phyloP scores from a whole-genome alignment of 1,140 invertebrate genomes.

The Lepidostoma basale region DNA sequence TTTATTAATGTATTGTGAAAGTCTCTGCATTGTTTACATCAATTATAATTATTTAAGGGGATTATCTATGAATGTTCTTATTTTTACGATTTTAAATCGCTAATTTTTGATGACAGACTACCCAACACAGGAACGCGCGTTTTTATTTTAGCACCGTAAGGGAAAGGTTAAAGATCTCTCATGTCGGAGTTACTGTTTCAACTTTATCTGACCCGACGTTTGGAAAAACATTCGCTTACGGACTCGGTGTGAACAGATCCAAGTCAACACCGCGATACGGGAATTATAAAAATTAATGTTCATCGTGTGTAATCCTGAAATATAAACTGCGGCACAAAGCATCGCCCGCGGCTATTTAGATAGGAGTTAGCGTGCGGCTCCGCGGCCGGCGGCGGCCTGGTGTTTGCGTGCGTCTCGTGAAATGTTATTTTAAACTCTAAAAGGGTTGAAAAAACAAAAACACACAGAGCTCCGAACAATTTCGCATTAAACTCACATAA shows the following conservation, averaged over 20 bases:
- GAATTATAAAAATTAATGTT: slow-evolving; percentile 19
- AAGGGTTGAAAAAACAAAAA: background rate
- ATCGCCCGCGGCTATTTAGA: slow-evolving; percentile 1
- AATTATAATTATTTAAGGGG: too few relatives aligned
- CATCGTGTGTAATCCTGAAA: slow-evolving; percentile 4
- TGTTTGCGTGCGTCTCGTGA: background rate
- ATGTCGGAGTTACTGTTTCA: too few relatives aligned
- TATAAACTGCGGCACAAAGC: background rate
- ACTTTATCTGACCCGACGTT: background rate
- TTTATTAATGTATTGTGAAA: too few relatives aligned
- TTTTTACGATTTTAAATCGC: too few relatives aligned
- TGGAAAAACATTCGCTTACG: background rate
- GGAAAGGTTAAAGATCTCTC: too few relatives aligned
- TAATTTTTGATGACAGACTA: too few relatives aligned
- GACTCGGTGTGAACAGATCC: slow-evolving; percentile 17
- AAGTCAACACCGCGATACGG: slow-evolving; percentile 4
- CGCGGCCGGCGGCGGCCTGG: background rate
- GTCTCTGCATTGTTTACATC: too few relatives aligned
- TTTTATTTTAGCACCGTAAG: too few relatives aligned
- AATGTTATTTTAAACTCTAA: slow-evolving; percentile 13
- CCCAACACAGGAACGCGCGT: too few relatives aligned
- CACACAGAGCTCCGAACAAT: too few relatives aligned
- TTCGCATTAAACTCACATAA: too few relatives aligned
- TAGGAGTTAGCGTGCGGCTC: background rate
- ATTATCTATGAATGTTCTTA: too few relatives aligned